Evolutionary conservation across 2,888 invertebrate genomes (phyloP).

Genomic region (Acrobasis consociella): DNA sequence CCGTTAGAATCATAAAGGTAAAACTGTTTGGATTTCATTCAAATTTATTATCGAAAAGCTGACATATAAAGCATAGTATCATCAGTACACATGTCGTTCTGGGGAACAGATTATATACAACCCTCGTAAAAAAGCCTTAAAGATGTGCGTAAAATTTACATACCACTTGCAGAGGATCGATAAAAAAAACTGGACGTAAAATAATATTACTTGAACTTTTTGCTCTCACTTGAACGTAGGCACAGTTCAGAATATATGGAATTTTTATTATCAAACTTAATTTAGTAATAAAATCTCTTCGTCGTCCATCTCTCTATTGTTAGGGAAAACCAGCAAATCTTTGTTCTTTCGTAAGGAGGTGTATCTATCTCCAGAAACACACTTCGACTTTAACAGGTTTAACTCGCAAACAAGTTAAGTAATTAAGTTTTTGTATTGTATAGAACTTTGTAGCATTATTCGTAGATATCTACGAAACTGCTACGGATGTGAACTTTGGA

Average conservation of each 20-base stretch:
- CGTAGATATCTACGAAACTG: too few relatives aligned
- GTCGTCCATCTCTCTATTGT: too few relatives aligned
- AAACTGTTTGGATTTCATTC: neutral
- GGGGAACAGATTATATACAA: conserved; percentile 4
- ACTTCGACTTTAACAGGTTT: too few relatives aligned
- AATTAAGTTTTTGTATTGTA: too few relatives aligned
- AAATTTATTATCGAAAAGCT: neutral
- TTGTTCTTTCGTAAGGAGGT: too few relatives aligned
- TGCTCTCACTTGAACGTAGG: conserved; percentile 3
- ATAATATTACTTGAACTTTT: neutral
- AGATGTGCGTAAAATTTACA: conserved; percentile 17
- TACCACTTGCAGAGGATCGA: neutral
- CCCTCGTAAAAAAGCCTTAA: conserved; percentile 8
- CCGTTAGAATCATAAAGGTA: too few relatives aligned
- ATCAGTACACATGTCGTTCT: neutral
- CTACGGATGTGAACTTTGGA: too few relatives aligned
- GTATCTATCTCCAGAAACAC: too few relatives aligned
- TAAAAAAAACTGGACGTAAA: neutral
- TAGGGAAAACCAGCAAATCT: too few relatives aligned
- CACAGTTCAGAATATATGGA: neutral
- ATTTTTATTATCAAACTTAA: neutral
- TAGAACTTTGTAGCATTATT: too few relatives aligned
- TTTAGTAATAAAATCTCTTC: too few relatives aligned
- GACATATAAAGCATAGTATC: neutral
- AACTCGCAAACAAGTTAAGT: too few relatives aligned